These are phyloP conservation scores for Sebastes variabilis DNA, from an alignment of 2,797 vertebrate species.

Conservation along the genomic window DNA sequence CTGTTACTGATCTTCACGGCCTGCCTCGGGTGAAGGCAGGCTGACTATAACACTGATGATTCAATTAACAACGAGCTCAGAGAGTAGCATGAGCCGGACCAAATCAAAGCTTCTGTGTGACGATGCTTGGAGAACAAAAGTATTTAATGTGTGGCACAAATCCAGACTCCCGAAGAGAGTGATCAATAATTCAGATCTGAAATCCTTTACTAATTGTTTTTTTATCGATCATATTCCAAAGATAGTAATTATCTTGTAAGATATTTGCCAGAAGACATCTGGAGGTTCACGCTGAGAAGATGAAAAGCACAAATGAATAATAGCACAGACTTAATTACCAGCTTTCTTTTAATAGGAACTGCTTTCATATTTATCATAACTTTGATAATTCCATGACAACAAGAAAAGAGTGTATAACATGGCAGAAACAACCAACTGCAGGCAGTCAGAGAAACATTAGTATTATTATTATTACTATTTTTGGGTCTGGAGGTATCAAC, in stretches of 20 bases:
- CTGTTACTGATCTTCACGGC: background rate
- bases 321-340: slow-evolving; percentile 7
- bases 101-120: slow-evolving; percentile 23
- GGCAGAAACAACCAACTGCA: background rate
- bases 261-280: slow-evolving; percentile 24
- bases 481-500: background rate
- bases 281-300: slow-evolving; percentile 13
- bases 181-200: slow-evolving; percentile 53
- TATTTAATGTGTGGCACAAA: slow-evolving; percentile 8
- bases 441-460: background rate
- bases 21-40: background rate
- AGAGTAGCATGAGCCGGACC: background rate
- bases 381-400: background rate
- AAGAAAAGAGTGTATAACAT: background rate
- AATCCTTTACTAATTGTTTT: slow-evolving; percentile 52
- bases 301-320: slow-evolving; percentile 22
- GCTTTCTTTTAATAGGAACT: background rate
- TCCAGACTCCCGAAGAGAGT: slow-evolving; percentile 7
- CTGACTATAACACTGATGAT: slow-evolving; percentile 18
- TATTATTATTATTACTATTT: background rate
- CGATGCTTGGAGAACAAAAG: slow-evolving; percentile 21
- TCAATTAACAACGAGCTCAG: slow-evolving; percentile 27
- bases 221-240: slow-evolving; percentile 52
- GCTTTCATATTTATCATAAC: background rate
- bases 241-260: slow-evolving; percentile 38